Base-by-base conservation (phyloP, 2,797 vertebrate genomes). In the Lithobates sylvaticus region DNA sequence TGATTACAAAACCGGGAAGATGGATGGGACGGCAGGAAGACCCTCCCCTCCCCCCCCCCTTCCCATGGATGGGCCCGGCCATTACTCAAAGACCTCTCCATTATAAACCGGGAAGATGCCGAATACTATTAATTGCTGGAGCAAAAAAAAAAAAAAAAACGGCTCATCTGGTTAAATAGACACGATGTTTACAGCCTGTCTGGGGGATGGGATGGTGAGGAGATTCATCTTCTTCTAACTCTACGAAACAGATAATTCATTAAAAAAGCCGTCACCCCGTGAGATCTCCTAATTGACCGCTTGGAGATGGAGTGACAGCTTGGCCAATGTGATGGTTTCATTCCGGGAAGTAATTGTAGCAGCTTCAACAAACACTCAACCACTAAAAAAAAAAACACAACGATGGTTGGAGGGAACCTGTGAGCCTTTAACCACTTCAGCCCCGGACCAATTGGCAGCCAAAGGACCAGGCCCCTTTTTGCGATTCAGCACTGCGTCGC, bases 1-100 rank as follows among this genome's bases (percentile, higher is more conserved):
- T 74, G 84, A 86, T 70, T 61, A 70, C 54, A 80, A 75, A 70
- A 9, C 39, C 39, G 61, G 26, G 78, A 76, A 54, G 84, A 86
- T 76, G 75, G 76, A 86, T 86, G 75, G 50, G 65, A 34, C 70
- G 26, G 42, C 18, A 21, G 21, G 61, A 23, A 65, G 61, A 65
- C 61, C 76, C 47, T 0, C 34, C 34, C 5, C 5, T 5, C 34
- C 34, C 34, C 34, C 34, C 34, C 6, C 34, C 34, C 34, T 64
- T 10, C 64, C 61, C n/a, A 5, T n/a, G 21, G 2, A 12, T 65
- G 2, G 64, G 26, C 39, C 64, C 26, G 16, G 42, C 39, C 84
- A 82, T 86, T 54, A 64, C 13, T 86, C 67, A 86, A 26, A 39
- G 10, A 12, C 39, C 34, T 50, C 13, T n/a, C 21, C 58, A 16